Evolutionary conservation across 2,888 invertebrate species (phyloP), one percentile per base, ranked within the genome.

Genomic region (Andricus curvator): DNA sequence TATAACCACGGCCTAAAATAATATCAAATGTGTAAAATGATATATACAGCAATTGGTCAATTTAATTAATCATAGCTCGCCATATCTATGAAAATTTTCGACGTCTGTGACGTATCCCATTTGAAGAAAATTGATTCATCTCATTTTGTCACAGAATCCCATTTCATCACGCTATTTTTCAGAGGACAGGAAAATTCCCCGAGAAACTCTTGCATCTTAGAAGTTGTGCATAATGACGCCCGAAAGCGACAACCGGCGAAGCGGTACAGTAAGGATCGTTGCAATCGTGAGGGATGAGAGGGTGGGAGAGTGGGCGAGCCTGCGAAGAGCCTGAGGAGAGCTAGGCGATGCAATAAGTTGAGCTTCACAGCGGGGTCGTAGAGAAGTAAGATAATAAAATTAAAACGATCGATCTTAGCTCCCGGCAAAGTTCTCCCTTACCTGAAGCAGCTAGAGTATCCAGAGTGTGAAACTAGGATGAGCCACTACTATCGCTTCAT

Each of bases 331-430:
- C 20, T 20, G 67, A 74, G 33, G 74, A 37, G 67, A 74, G 56
- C 48, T 29, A 25, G 74, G 74, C 56, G 33, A 74, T 74, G 74
- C 74, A 74, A 74, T 74, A 74, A 56, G 51, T 74, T 74, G 74
- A 74, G 74, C 56, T 74, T 74, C 74, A 74, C 56, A 74, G 74
- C 56, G 51, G 13, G 74, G 56, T 74, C 33, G 74, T 74, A 56
- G 74, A 33, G 86, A 86, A 84, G 82, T 81, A 77, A 83, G 85
- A 88, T 88, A 89, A 88, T 88, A 86, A 88, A 88, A 89, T 89
- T 86, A 89, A 88, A 85, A 80, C 86, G 88, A 88, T 88, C 88
- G 88, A 89, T 88, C 82, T 80, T 82, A 85, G 82, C 78, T 82
- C 84, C 82, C 66, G 83, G 66, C 80, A 77, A 79, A 83, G 80